Evolutionary conservation across 53 echinoderm and acorn worm genomes (phyloP).

Genomic region (Holothuria scabra): DNA sequence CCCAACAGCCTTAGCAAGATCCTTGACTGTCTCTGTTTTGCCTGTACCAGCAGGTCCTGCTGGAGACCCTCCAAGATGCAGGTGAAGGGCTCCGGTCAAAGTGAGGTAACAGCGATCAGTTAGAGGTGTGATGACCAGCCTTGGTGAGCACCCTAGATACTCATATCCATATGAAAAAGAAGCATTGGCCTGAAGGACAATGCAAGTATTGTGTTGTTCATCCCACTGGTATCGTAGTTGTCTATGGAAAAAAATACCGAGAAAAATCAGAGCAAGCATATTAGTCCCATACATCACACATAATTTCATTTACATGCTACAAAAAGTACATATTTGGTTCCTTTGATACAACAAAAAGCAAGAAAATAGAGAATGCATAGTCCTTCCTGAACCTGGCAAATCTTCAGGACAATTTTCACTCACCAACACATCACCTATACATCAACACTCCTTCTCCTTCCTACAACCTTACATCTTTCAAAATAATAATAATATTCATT

Average conservation of each 20-base stretch:
- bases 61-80: conserved; percentile 94
- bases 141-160: conserved; percentile 96
- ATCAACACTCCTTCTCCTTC: no score
- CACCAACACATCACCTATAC: no score
- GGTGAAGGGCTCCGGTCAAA: conserved; percentile 89
- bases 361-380: no score
- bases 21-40: conserved; percentile 99
- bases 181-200: conserved; percentile 91
- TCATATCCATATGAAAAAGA: conserved; percentile 97
- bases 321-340: no score
- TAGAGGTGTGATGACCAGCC: conserved; percentile 97
- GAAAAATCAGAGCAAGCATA: neutral
- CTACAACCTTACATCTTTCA: no score
- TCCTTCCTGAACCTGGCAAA: no score
- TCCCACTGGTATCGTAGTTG: conserved; percentile 99
- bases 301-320: no score
- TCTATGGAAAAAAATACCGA: conserved; percentile 44
- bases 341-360: no score
- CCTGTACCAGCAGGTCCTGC: conserved; percentile 99
- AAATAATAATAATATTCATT: no score
- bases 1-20: conserved; percentile 92
- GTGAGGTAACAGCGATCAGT: conserved; percentile 98
- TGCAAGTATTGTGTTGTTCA: conserved; percentile 95
- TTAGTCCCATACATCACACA: neutral
- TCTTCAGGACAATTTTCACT: no score